A percentile compares a stretch with the other conserved stretches of the same genome.
Evolutionary conservation across 1,140 invertebrate species (phyloP).

Genomic region (Ceratosolen fusciceps): DNA sequence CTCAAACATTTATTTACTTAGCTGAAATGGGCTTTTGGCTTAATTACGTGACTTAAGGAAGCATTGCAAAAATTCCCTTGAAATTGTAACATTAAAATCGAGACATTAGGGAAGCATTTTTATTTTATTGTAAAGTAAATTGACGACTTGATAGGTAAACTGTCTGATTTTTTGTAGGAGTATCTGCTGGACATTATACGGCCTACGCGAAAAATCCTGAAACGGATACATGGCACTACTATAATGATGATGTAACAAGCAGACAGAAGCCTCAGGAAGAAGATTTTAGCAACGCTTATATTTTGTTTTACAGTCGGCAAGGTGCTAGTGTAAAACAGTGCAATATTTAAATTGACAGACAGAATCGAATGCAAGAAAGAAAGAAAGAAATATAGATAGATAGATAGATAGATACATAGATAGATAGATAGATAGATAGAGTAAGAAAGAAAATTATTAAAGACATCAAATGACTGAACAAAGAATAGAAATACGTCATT

Average conservation of each 20-base stretch:
- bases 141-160: background rate
- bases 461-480: slow-evolving; percentile 45
- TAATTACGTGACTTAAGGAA: too few relatives aligned
- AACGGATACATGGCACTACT: slow-evolving; percentile 78
- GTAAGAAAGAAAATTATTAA: background rate
- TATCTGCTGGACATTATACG: slow-evolving; percentile 80
- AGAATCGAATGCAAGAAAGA: background rate
- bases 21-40: too few relatives aligned
- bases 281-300: slow-evolving; percentile 79
- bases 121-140: too few relatives aligned
- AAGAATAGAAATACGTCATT: slow-evolving; percentile 33
- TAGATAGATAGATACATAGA: too few relatives aligned
- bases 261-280: slow-evolving; percentile 75
- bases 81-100: too few relatives aligned
- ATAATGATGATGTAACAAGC: slow-evolving; percentile 78
- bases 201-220: slow-evolving; percentile 78
- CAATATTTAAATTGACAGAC: slow-evolving; percentile 58
- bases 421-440: background rate
- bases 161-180: slow-evolving; percentile 70
- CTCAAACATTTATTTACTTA: background rate
- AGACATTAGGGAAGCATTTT: too few relatives aligned
- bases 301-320: slow-evolving; percentile 79
- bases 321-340: slow-evolving; percentile 70
- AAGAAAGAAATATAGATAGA: background rate
- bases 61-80: too few relatives aligned